Conservation (phyloP, 2,888 invertebrate genomes). For the Danaus chrysippus region DNA sequence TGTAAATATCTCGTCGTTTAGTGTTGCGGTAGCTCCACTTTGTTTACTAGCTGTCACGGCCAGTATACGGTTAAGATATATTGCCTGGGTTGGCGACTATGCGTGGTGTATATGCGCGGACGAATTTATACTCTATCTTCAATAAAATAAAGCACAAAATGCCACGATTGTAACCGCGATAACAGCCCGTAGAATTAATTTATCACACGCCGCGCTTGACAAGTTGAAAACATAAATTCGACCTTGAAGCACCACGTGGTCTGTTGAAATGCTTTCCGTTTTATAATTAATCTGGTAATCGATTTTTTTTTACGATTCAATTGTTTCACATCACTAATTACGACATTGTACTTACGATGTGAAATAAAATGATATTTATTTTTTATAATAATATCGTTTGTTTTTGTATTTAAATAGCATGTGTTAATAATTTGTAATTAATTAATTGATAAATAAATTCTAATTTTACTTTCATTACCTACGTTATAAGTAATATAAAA, state of each 20-base stretch:
- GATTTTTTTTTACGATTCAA: constrained; percentile 35
- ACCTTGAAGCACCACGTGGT: constrained; percentile 79
- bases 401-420: too few species aligned
- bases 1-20: constrained; percentile 40
- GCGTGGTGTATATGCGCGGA: constrained; percentile 58
- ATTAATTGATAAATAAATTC: too few species aligned
- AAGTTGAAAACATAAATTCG: constrained; percentile 80
- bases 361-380: too few species aligned
- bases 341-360: background rate
- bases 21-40: constrained; percentile 79
- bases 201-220: constrained; percentile 80
- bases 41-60: constrained; percentile 80
- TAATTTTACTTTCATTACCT: too few species aligned
- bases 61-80: constrained; percentile 80
- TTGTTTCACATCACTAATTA: constrained; percentile 11
- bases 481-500: too few species aligned
- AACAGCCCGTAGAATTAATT: constrained; percentile 79
- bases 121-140: constrained; percentile 42
- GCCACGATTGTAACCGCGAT: constrained; percentile 42
- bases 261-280: constrained; percentile 54
- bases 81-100: constrained; percentile 80
- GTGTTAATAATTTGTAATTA: too few species aligned
- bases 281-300: constrained; percentile 37
- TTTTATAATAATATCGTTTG: too few species aligned
- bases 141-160: constrained; percentile 41